Conservation (phyloP, 2,797 vertebrate genomes). For the Sebastes dallii region DNA sequence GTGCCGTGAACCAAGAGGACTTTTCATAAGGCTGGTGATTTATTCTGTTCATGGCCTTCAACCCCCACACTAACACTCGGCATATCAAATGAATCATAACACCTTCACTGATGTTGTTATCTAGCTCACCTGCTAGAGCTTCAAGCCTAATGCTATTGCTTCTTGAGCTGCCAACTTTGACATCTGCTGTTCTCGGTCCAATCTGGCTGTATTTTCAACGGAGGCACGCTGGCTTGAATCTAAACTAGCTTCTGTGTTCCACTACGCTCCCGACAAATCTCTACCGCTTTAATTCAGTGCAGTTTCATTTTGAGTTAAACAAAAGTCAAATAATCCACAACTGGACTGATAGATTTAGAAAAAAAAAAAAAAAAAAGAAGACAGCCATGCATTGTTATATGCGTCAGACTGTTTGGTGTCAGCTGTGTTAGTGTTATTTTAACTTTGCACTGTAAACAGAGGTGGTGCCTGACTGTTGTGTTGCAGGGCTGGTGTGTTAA, state of each 20-base stretch:
- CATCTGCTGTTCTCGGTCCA: conserved; percentile 64
- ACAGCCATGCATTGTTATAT: not conserved
- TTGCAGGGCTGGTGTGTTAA: conserved; percentile 89
- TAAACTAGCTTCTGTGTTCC: conserved; percentile 30
- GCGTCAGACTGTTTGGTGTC: not conserved
- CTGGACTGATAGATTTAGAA: not conserved
- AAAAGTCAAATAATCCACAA: not conserved
- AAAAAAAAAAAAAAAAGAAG: not conserved
- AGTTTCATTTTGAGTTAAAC: not conserved
- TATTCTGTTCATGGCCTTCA: conserved; percentile 37
- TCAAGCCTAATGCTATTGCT: conserved; percentile 55
- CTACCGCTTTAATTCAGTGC: not conserved
- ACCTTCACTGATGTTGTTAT: conserved; percentile 56
- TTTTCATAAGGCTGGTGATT: conserved; percentile 32
- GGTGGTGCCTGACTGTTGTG: conserved; percentile 71
- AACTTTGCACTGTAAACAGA: conserved; percentile 30
- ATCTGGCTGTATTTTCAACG: conserved; percentile 46
- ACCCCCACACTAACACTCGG: conserved; percentile 36
- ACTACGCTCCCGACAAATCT: not conserved
- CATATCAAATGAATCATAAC: conserved; percentile 63
- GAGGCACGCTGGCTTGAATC: conserved; percentile 35
- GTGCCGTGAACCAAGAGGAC: conserved; percentile 14
- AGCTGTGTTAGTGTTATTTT: not conserved
- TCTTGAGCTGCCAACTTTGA: conserved; percentile 56
- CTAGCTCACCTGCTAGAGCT: conserved; percentile 53